Percentiles rank a stretch among this genome's conserved stretches.
These are phyloP conservation scores for Polia nebulosa DNA, from an alignment of 2,888 invertebrate species.

Conservation along the genomic window DNA sequence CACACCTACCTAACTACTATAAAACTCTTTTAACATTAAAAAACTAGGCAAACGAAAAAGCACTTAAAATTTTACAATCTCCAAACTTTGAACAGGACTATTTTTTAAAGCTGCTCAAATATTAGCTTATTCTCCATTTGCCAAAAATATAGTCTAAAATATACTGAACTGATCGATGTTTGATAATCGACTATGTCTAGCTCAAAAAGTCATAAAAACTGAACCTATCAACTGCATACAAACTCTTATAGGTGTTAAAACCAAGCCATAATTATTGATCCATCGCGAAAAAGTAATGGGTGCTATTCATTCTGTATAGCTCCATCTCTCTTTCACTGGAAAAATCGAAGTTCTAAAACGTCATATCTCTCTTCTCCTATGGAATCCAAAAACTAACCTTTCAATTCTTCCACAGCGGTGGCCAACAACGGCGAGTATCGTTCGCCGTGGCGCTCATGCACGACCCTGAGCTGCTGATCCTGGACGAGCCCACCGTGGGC, in stretches of 20 bases:
- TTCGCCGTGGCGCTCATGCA: constrained; percentile 98
- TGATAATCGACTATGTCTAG: neutral
- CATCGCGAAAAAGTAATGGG: no score
- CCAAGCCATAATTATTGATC: no score
- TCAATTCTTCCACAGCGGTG: constrained; percentile 92
- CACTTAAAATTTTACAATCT: neutral
- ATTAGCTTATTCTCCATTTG: constrained; percentile 7
- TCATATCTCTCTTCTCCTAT: neutral
- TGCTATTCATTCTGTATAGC: neutral
- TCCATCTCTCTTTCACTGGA: neutral
- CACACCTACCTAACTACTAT: no score
- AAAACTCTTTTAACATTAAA: neutral
- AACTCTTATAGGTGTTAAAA: no score
- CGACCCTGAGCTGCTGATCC: constrained; percentile 97
- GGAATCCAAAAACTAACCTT: constrained; percentile 5
- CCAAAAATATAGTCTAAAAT: neutral
- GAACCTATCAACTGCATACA: no score
- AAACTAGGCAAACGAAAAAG: neutral
- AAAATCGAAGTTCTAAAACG: neutral
- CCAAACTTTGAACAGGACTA: neutral
- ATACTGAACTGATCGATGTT: neutral
- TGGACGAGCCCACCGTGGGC: constrained; percentile 98
- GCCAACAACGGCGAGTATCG: constrained; percentile 97
- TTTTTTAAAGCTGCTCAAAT: constrained; percentile 1
- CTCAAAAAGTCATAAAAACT: no score